Conservation (phyloP, 1,140 invertebrate species). For the Hylyphantes graminicola region DNA sequence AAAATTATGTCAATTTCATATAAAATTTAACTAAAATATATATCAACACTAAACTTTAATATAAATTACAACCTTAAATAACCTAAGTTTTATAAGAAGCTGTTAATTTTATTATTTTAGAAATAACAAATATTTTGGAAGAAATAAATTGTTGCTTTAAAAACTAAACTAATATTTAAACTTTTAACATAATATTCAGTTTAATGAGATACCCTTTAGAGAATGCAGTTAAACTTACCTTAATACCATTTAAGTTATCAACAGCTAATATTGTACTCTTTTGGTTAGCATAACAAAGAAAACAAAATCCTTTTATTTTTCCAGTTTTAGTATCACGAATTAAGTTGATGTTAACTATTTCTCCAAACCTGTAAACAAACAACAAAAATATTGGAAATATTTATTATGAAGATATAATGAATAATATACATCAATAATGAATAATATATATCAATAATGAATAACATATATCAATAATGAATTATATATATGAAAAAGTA, state of each 20-base stretch:
- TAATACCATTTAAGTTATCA: conserved; percentile 97
- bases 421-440: no score
- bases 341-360: conserved; percentile 97
- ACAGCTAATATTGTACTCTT: conserved; percentile 94
- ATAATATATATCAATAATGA: no score
- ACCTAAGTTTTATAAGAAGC: no score
- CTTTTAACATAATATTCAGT: conserved; percentile 7
- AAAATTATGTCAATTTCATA: no score
- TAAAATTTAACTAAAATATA: no score
- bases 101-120: no score
- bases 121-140: no score
- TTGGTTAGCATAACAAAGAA: conserved; percentile 98
- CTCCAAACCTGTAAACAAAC: conserved; percentile 87
- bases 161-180: no score
- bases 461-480: neutral
- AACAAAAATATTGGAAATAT: neutral
- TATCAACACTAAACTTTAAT: no score
- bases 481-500: neutral
- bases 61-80: no score
- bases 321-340: conserved; percentile 93
- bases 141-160: no score
- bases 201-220: neutral
- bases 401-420: no score
- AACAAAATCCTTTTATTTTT: conserved; percentile 96
- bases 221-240: conserved; percentile 71